phyloP scores from a whole-genome alignment of 1,140 invertebrate genomes.

The Aplysia californica region DNA sequence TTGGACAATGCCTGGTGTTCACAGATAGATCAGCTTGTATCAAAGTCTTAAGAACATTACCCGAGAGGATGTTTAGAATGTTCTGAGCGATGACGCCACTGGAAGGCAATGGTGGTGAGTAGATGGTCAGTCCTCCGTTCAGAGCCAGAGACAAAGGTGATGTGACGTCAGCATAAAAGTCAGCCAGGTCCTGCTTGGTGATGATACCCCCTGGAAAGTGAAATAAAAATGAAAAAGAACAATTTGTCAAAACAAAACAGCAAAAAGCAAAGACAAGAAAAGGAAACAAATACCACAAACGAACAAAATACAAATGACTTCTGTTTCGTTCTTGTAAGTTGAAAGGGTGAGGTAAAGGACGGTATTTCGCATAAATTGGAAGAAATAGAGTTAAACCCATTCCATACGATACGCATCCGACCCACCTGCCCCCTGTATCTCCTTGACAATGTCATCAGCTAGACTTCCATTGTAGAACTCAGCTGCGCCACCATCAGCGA shows the following conservation, averaged over 20 bases:
- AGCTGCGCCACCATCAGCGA: slow-evolving; percentile 34
- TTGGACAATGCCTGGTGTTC: no score
- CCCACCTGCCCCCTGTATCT: slow-evolving; percentile 27
- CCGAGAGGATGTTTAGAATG: slow-evolving; percentile 84
- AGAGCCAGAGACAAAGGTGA: slow-evolving; percentile 27
- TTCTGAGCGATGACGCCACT: slow-evolving; percentile 83
- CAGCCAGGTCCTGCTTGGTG: slow-evolving; percentile 46
- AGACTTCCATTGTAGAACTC: slow-evolving; percentile 35
- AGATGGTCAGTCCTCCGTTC: slow-evolving; percentile 72
- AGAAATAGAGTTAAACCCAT: not conserved
- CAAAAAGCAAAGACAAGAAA: not conserved
- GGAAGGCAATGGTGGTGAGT: slow-evolving; percentile 81
- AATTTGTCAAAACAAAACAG: no score
- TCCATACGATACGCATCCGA: not conserved
- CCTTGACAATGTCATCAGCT: slow-evolving; percentile 25
- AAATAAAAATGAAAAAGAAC: no score
- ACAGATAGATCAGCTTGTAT: no score
- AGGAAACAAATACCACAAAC: not conserved
- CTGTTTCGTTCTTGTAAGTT: not conserved
- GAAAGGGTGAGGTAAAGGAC: not conserved
- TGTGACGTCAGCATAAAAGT: slow-evolving; percentile 33
- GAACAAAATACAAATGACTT: not conserved
- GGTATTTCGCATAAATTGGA: not conserved
- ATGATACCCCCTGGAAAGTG: slow-evolving; percentile 48
- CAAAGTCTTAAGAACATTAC: no score